A percentile compares a stretch with the other conserved stretches of the same genome.
These are phyloP conservation scores for Salvator merianae DNA, from an alignment of 2,113 vertebrate species.

Conservation along the genomic window DNA sequence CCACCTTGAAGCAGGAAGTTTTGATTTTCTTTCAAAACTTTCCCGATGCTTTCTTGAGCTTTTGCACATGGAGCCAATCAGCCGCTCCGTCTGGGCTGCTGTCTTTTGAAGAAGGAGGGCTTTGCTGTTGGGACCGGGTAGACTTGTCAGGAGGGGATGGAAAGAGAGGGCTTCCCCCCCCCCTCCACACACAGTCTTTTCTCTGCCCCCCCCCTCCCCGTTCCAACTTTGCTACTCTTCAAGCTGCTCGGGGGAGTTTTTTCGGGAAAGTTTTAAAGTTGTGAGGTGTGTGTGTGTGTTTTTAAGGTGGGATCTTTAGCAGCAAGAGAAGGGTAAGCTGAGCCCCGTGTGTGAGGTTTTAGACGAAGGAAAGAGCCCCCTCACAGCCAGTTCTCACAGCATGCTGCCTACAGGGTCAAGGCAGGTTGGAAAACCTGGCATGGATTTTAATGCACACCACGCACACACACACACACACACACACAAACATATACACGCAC, in stretches of 20 bases:
- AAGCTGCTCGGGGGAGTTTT: neutral
- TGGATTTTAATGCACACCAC: slow-evolving; percentile 12
- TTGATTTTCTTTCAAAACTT: slow-evolving; percentile 46
- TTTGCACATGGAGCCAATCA: slow-evolving; percentile 42
- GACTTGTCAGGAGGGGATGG: slow-evolving; percentile 12
- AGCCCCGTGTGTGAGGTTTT: slow-evolving; percentile 55
- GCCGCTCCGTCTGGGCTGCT: neutral
- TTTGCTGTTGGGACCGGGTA: neutral
- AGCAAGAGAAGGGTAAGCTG: slow-evolving; percentile 26
- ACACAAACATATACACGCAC: neutral
- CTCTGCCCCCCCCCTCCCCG: neutral
- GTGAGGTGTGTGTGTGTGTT: neutral
- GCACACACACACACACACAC: neutral
- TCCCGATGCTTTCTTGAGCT: slow-evolving; percentile 35
- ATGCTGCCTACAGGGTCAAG: slow-evolving; percentile 42
- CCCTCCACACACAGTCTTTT: neutral
- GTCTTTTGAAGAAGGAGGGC: slow-evolving; percentile 7
- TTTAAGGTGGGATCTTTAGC: slow-evolving; percentile 14
- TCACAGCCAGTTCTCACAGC: slow-evolving; percentile 52
- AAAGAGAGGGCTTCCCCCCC: neutral
- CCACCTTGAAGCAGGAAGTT: slow-evolving; percentile 47
- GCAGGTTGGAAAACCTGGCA: slow-evolving; percentile 41
- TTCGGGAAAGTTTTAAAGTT: neutral
- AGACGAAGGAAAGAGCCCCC: slow-evolving; percentile 46
- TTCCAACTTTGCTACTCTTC: neutral